Percentiles rank a stretch among this genome's conserved stretches.
These are phyloP conservation scores for Melanotaenia boesemani DNA, from an alignment of 2,797 vertebrate genomes.

Conservation along the genomic window DNA sequence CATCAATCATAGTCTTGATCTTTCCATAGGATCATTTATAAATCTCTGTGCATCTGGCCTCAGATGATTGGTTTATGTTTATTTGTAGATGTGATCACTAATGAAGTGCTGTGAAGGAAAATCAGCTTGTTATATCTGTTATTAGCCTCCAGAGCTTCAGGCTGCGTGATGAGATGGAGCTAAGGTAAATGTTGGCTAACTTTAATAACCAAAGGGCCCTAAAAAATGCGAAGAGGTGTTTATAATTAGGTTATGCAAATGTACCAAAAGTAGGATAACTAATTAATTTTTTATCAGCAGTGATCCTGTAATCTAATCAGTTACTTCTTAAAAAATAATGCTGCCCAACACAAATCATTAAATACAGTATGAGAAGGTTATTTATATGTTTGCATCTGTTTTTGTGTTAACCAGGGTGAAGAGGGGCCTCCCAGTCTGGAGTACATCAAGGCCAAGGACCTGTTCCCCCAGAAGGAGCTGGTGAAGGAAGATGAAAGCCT, in stretches of 20 bases:
- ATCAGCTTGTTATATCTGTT: too few relatives aligned
- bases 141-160: too few relatives aligned
- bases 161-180: too few relatives aligned
- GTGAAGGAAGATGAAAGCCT: constrained; percentile 96
- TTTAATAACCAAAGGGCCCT: too few relatives aligned
- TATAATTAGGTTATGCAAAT: background rate
- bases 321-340: too few relatives aligned
- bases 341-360: background rate
- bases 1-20: background rate
- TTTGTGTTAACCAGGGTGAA: constrained; percentile 89
- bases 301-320: too few relatives aligned
- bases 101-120: background rate
- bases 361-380: background rate
- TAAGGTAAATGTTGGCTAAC: too few relatives aligned
- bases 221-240: background rate
- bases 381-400: constrained; percentile 30
- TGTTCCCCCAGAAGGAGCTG: constrained; percentile 98
- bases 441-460: constrained; percentile 99
- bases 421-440: constrained; percentile 99
- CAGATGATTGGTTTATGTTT: background rate
- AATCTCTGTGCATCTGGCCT: background rate
- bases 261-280: background rate
- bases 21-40: background rate
- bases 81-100: background rate
- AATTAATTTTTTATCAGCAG: background rate